phyloP scores from a whole-genome alignment of 2,797 vertebrate genomes.

The Clangula hyemalis region DNA sequence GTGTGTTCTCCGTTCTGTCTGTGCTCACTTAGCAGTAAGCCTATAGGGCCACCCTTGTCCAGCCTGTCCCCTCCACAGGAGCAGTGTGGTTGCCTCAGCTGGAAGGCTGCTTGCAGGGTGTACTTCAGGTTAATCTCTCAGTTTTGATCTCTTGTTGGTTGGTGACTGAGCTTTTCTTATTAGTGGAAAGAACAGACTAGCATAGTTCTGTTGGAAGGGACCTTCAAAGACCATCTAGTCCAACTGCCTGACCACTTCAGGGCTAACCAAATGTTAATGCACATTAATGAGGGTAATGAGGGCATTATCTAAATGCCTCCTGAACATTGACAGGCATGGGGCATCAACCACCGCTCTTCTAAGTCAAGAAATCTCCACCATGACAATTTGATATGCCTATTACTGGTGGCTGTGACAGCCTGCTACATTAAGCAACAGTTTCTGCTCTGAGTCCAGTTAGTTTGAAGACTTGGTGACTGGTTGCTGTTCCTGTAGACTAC shows the following conservation, averaged over 20 bases:
- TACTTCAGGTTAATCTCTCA: background rate
- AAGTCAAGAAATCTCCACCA: background rate
- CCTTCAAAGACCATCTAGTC: background rate
- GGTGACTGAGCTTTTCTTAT: background rate
- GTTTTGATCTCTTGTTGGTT: background rate
- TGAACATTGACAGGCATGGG: background rate
- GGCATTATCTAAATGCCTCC: background rate
- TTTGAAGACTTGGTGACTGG: background rate
- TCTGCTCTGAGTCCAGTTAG: background rate
- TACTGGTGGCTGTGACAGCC: background rate
- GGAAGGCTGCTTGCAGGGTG: background rate
- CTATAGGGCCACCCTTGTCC: background rate
- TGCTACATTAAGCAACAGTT: background rate
- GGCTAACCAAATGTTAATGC: background rate
- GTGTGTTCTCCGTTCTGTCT: fast-evolving
- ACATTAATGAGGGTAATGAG: background rate
- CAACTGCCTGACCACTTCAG: background rate
- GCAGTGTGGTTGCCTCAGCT: background rate
- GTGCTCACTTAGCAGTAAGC: background rate
- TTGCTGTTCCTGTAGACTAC: background rate
- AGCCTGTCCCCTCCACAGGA: background rate
- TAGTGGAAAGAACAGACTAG: background rate
- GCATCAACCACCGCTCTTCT: background rate
- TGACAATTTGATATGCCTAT: background rate
- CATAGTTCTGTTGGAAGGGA: background rate